These are phyloP conservation scores for Mellilla xanthometata DNA, from an alignment of 2,888 invertebrate genomes.

Conservation along the genomic window DNA sequence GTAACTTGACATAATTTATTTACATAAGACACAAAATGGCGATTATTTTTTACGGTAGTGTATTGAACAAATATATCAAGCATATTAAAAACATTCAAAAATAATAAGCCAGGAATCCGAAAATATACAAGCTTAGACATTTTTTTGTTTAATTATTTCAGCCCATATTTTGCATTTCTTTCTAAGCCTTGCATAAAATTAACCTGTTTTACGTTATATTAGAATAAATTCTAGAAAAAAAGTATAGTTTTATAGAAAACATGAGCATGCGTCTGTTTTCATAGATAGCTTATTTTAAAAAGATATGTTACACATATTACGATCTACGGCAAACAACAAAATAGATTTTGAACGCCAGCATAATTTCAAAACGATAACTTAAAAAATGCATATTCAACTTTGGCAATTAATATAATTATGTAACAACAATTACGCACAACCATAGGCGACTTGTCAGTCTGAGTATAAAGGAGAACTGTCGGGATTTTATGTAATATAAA, in stretches of 20 bases:
- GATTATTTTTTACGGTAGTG: no score
- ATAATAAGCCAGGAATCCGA: no score
- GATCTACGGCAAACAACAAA: constrained; percentile 39
- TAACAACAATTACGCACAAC: constrained; percentile 45
- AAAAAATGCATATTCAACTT: constrained; percentile 72
- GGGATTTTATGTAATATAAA: no score
- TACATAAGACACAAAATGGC: no score
- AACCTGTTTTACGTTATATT: background rate
- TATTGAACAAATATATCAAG: no score
- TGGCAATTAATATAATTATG: constrained; percentile 54
- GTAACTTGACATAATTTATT: no score
- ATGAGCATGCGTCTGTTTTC: constrained; percentile 71
- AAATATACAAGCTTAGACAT: no score
- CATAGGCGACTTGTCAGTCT: constrained; percentile 19
- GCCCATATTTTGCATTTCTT: no score
- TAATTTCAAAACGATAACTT: constrained; percentile 40
- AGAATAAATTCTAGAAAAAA: background rate
- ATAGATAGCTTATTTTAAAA: constrained; percentile 51
- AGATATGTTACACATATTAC: constrained; percentile 64
- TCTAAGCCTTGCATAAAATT: constrained; percentile 19
- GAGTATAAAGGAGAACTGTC: no score
- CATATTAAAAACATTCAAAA: no score
- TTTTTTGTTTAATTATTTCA: no score
- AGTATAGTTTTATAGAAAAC: constrained; percentile 20
- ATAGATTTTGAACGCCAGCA: constrained; percentile 54